These are phyloP conservation scores for Cyanistes caeruleus DNA, from an alignment of 2,113 vertebrate species.

Conservation along the genomic window DNA sequence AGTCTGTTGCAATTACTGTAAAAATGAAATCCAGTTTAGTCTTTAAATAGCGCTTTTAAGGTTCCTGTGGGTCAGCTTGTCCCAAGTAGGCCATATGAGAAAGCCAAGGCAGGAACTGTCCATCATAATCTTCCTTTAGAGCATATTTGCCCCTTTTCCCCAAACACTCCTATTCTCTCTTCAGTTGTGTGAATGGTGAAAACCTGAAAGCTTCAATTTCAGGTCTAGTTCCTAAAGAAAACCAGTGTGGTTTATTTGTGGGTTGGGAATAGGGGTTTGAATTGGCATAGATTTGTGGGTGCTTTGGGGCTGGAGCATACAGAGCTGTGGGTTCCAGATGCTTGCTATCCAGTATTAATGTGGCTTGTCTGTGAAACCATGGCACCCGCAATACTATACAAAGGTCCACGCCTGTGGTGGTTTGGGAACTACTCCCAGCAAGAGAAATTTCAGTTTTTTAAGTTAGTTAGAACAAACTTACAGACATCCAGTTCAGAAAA, in stretches of 20 bases:
- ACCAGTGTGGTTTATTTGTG: conserved; percentile 76
- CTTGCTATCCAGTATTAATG: conserved; percentile 77
- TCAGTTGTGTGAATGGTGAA: conserved; percentile 42
- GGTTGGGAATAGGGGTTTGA: conserved; percentile 69
- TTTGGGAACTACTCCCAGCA: conserved; percentile 61
- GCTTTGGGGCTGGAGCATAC: conserved; percentile 70
- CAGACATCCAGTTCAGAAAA: not conserved
- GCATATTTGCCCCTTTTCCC: not conserved
- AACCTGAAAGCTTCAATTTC: conserved; percentile 65
- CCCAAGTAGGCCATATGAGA: not conserved
- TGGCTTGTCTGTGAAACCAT: conserved; percentile 79
- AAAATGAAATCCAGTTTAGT: not conserved
- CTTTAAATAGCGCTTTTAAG: not conserved
- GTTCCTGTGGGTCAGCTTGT: not conserved
- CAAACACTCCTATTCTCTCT: not conserved
- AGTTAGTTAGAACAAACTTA: conserved; percentile 41
- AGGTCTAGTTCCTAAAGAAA: conserved; percentile 73
- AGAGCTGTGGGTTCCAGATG: conserved; percentile 79
- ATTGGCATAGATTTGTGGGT: conserved; percentile 73
- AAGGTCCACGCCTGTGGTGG: conserved; percentile 69
- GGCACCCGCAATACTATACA: conserved; percentile 70
- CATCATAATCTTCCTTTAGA: not conserved
- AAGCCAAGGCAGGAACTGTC: not conserved
- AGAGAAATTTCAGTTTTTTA: conserved; percentile 50
- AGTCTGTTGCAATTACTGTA: not conserved